Conservation (phyloP, 2,888 invertebrate genomes). For the Hoplodrina ambigua region DNA sequence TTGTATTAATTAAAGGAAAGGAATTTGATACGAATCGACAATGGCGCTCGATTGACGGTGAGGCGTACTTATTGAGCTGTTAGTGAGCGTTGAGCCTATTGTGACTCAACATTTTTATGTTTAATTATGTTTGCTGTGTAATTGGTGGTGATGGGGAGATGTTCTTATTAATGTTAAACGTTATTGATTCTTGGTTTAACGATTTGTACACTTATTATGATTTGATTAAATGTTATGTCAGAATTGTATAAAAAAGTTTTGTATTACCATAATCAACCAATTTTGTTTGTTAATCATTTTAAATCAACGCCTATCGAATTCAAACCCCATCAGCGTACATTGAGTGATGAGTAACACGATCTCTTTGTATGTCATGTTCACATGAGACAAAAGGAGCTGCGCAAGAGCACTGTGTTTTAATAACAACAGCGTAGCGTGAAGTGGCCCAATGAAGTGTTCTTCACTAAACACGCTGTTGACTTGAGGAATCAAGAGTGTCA, state of each 20-base stretch:
- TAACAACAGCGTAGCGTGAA: slow-evolving; percentile 45
- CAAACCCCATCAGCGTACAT: neutral
- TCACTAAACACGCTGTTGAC: slow-evolving; percentile 54
- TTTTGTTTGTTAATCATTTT: slow-evolving; percentile 8
- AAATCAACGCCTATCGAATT: slow-evolving; percentile 19
- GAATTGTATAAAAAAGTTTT: neutral
- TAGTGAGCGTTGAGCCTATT: slow-evolving; percentile 55
- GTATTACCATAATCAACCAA: neutral
- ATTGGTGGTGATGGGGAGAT: slow-evolving; percentile 45
- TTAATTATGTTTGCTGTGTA: slow-evolving; percentile 57
- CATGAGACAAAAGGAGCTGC: slow-evolving; percentile 40
- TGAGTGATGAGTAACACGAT: slow-evolving; percentile 22
- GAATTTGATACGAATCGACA: slow-evolving; percentile 71
- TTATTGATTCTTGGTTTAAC: slow-evolving; percentile 12
- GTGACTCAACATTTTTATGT: slow-evolving; percentile 67
- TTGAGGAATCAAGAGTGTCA: slow-evolving; percentile 57
- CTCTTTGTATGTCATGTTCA: slow-evolving; percentile 31
- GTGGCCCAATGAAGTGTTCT: slow-evolving; percentile 57
- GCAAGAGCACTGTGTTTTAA: slow-evolving; percentile 25
- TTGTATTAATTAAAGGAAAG: slow-evolving; percentile 73
- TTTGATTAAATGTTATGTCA: slow-evolving; percentile 29
- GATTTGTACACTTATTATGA: slow-evolving; percentile 13
- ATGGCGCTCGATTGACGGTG: slow-evolving; percentile 51
- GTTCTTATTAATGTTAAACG: slow-evolving; percentile 29
- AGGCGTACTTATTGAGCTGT: slow-evolving; percentile 57